phyloP scores from a whole-genome alignment of 1,140 invertebrate species.

The Polypedilum pembai region DNA sequence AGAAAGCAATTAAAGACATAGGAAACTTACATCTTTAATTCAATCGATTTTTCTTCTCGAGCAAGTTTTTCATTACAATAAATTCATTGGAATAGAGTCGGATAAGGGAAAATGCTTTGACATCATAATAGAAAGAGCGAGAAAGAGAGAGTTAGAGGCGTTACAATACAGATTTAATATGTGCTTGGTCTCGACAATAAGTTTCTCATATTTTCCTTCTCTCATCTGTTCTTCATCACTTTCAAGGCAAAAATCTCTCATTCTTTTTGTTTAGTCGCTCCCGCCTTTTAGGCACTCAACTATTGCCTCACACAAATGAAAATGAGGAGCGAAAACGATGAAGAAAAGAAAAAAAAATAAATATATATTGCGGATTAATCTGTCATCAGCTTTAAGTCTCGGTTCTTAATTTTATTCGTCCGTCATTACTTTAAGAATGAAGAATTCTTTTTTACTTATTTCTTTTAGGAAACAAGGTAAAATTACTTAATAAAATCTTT shows the following conservation, averaged over 20 bases:
- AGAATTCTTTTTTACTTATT: constrained; percentile 10
- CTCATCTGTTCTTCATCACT: too few species aligned
- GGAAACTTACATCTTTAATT: not conserved
- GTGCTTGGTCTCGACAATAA: too few species aligned
- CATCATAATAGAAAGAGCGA: not conserved
- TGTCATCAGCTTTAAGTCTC: constrained; percentile 23
- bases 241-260: too few species aligned
- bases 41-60: constrained; percentile 17
- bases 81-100: not conserved
- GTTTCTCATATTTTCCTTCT: too few species aligned
- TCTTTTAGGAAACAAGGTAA: not conserved
- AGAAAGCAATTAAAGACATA: constrained; percentile 5
- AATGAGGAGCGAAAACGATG: not conserved
- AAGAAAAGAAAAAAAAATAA: not conserved
- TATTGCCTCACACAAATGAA: too few species aligned
- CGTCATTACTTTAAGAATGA: not conserved
- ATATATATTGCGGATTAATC: constrained; percentile 22
- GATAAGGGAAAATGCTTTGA: not conserved
- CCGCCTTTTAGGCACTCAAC: too few species aligned
- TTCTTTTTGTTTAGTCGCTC: too few species aligned
- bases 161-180: too few species aligned
- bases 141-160: too few species aligned
- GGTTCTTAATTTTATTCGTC: not conserved
- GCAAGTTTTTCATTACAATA: not conserved
- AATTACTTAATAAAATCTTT: too few species aligned